Evolutionary conservation across 2,113 vertebrate species (phyloP).

Genomic region (Ciconia maguari): DNA sequence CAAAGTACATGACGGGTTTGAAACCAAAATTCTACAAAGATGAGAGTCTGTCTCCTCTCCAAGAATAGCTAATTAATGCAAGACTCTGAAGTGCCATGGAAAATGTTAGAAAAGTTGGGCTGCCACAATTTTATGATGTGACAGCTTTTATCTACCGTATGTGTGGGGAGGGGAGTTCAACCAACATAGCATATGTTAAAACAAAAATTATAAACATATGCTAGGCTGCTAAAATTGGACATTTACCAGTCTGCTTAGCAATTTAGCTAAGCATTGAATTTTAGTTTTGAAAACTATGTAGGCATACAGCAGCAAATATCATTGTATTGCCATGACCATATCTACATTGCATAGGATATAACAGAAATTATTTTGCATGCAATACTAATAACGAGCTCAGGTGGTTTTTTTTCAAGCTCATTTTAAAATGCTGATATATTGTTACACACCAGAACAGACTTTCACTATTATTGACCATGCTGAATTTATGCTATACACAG

Average conservation of each 20-base stretch:
- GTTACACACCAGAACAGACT: background rate
- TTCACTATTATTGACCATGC: background rate
- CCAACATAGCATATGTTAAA: constrained; percentile 63
- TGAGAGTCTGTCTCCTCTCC: constrained; percentile 53
- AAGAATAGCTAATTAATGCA: constrained; percentile 65
- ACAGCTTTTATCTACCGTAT: constrained; percentile 62
- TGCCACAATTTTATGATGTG: constrained; percentile 66
- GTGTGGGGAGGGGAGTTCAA: constrained; percentile 62
- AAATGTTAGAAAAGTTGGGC: constrained; percentile 62
- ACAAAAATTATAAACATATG: constrained; percentile 69
- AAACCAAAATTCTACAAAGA: constrained; percentile 37
- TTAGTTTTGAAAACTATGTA: constrained; percentile 56
- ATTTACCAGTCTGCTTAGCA: constrained; percentile 59
- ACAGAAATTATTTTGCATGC: background rate
- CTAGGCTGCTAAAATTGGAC: constrained; percentile 66
- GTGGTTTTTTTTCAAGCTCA: background rate
- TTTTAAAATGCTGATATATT: background rate
- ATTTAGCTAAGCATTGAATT: constrained; percentile 59
- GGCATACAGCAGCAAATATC: constrained; percentile 45
- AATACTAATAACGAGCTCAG: background rate
- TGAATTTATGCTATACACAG: background rate
- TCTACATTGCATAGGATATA: background rate
- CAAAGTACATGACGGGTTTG: background rate
- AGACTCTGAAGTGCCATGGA: constrained; percentile 52
- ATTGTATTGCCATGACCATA: constrained; percentile 9